Conservation (phyloP, 2,888 invertebrate genomes). For the Cryptocephalus primarius region DNA sequence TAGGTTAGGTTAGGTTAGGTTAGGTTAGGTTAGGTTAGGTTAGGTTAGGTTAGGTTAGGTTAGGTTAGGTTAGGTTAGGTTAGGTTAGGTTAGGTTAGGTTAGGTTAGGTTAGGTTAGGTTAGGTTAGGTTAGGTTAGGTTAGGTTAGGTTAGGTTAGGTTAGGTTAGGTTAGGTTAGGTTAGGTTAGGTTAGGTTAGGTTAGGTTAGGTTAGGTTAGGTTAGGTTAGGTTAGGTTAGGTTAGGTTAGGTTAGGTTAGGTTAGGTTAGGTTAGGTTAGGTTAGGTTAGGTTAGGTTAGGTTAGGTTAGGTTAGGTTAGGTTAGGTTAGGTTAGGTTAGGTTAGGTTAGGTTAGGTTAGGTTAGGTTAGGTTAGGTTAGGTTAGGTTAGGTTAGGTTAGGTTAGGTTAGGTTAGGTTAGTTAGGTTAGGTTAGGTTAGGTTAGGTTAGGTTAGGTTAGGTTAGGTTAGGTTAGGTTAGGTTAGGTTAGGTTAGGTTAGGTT, state of each 20-base stretch:
- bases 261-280: not conserved
- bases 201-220: conserved; percentile 6
- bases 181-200: conserved; percentile 4
- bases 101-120: conserved; percentile 5
- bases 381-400: conserved; percentile 1
- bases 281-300: conserved; percentile 1
- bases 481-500: conserved; percentile 2
- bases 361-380: not conserved
- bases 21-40: conserved; percentile 4
- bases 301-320: conserved; percentile 1
- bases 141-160: conserved; percentile 1
- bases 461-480: conserved; percentile 1
- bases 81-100: conserved; percentile 5
- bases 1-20: conserved; percentile 7
- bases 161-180: no score
- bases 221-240: conserved; percentile 19
- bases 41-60: conserved; percentile 4
- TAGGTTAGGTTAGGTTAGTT: conserved; percentile 1
- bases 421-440: conserved; percentile 2
- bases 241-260: conserved; percentile 8
- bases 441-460: conserved; percentile 2
- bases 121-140: conserved; percentile 5
- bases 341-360: no score
- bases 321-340: conserved; percentile 3
- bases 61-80: conserved; percentile 7